A percentile compares a stretch with the other conserved stretches of the same genome.
phyloP scores from a whole-genome alignment of 2,797 vertebrate species.

The Sylvia borin region DNA sequence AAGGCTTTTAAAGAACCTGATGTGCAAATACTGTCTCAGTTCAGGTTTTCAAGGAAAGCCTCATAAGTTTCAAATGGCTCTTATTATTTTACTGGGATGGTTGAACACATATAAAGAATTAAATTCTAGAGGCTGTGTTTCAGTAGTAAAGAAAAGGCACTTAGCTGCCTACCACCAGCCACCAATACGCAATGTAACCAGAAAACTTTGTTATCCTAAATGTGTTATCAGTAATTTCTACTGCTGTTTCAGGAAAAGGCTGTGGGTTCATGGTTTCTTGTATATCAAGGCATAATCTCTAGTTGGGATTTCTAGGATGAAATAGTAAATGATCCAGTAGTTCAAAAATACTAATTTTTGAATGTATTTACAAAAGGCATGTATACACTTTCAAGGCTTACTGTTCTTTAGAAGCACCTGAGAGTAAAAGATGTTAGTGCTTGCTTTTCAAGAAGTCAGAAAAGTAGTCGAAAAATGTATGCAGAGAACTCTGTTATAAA shows the following conservation, averaged over 20 bases:
- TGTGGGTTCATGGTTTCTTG: neutral
- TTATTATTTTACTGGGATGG: neutral
- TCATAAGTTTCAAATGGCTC: neutral
- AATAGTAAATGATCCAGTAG: neutral
- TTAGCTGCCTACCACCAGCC: neutral
- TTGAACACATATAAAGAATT: neutral
- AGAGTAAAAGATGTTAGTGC: neutral
- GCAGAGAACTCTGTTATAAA: neutral
- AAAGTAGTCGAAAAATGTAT: neutral
- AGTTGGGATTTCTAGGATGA: neutral
- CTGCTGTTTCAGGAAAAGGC: neutral
- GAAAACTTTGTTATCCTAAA: neutral
- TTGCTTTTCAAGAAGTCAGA: neutral
- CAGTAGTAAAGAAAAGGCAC: neutral
- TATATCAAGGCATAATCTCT: neutral
- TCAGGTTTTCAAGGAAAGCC: neutral
- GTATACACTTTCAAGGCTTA: neutral
- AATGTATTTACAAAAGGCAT: neutral
- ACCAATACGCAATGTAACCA: neutral
- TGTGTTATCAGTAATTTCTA: neutral
- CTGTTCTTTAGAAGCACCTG: neutral
- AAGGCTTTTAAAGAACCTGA: slow-evolving; percentile 13
- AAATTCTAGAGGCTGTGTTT: neutral
- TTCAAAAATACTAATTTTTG: neutral
- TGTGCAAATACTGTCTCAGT: neutral